Base-by-base conservation (phyloP, 2,888 invertebrate genomes). In the Halictus ligatus region DNA sequence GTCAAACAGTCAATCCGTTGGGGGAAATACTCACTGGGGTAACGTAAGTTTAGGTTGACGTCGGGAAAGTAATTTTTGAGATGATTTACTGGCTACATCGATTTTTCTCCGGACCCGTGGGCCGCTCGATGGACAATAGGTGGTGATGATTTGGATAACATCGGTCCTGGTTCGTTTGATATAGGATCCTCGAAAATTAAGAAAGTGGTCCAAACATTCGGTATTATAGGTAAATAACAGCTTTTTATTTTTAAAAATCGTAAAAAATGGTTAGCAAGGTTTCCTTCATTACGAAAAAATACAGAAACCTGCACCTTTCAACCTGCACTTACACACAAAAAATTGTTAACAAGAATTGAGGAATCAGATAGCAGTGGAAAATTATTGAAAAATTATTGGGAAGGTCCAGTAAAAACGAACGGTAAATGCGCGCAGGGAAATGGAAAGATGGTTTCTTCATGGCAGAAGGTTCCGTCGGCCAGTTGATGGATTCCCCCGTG, bases 401-500 rank as follows among this genome's bases (percentile, higher is more conserved):
- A 18, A 8, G 18, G 7, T 29, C 2, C 18, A 7, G 18, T 64
- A 0, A 64, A 29, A 29, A 18, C 18, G 18, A 29, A 18, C 29
- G 29, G 7, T 29, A 29, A 64, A 64, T 29, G 29, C 6, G 29
- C 29, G 7, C 64, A 64, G 15, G 29, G 64, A 64, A 18, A 64
- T 29, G 64, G 29, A 29, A 64, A 18, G 64, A 18, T 6, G 2
- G 64, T 64, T 64, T 7, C 29, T 29, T 15, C 64, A 18, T 29
- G 29, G 64, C 15, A 64, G 29, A 64, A 64, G 7, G 64, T 64
- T 64, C 64, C 29, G 64, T 29, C 64, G 64, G 64, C 12, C 43
- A n/a, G 71, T 43, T 60, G 81, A 71, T 76, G 64, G 64, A 80
- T 58, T 48, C 48, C 25, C 25, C 54, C 60, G 18, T 18, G 25